Evolutionary conservation across 1,140 invertebrate species (phyloP).

Genomic region (Pentalonia nigronervosa): DNA sequence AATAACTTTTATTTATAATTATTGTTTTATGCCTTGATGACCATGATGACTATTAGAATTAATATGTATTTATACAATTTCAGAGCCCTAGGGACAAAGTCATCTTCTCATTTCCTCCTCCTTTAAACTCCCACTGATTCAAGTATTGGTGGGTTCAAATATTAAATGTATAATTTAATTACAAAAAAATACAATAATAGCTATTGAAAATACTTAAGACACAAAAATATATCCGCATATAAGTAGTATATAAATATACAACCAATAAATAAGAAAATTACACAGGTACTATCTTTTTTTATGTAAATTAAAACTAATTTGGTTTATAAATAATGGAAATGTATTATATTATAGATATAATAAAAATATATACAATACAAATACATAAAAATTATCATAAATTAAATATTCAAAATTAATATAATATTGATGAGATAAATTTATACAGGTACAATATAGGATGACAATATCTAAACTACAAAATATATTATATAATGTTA

Average conservation of each 20-base stretch:
- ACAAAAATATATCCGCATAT: not conserved
- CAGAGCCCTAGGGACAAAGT: not conserved
- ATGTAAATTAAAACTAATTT: not conserved
- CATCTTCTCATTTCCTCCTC: not conserved
- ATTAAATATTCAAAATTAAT: not conserved
- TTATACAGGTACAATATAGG: not conserved
- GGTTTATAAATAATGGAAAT: not conserved
- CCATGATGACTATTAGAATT: not conserved
- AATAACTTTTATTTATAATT: not conserved
- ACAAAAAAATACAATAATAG: constrained; percentile 1
- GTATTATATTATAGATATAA: not conserved
- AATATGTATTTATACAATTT: not conserved
- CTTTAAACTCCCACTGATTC: not conserved
- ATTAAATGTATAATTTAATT: not conserved
- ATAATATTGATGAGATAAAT: not conserved
- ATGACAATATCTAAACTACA: not conserved
- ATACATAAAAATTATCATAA: not conserved
- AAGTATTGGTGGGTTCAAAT: not conserved
- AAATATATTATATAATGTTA: not conserved
- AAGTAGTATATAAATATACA: not conserved
- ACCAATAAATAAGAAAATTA: not conserved
- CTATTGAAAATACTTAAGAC: not conserved
- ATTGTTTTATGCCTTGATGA: not conserved
- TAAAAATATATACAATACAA: not conserved
- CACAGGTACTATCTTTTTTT: not conserved